These are phyloP conservation scores for Corythaixoides concolor DNA, from an alignment of 2,113 vertebrate genomes.

Conservation along the genomic window DNA sequence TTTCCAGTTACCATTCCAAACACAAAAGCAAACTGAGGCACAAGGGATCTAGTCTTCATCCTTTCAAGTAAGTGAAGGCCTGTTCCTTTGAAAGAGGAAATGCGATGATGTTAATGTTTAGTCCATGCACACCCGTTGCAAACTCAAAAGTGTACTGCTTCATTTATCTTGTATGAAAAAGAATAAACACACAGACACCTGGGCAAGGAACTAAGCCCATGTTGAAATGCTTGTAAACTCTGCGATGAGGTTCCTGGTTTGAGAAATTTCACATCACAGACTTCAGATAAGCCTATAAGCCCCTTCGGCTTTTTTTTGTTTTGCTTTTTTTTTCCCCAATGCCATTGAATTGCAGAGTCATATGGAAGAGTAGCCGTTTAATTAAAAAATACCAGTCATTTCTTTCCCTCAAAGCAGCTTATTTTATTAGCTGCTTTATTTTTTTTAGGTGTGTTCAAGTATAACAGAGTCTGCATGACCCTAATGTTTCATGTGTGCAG, in stretches of 20 bases:
- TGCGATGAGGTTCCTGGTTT: background rate
- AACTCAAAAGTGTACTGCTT: background rate
- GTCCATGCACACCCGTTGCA: background rate
- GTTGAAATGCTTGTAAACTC: background rate
- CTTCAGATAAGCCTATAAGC: background rate
- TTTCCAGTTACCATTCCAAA: conserved; percentile 80
- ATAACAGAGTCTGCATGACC: background rate
- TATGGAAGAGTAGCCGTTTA: background rate
- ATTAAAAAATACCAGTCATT: background rate
- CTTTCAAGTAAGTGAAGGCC: conserved; percentile 81
- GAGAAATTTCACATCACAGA: background rate
- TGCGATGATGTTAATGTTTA: background rate
- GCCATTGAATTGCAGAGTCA: background rate
- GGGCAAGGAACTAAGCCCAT: background rate
- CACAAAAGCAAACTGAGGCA: conserved; percentile 83
- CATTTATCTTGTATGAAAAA: background rate
- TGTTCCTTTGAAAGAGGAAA: background rate
- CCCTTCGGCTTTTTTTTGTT: background rate
- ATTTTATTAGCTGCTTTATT: background rate
- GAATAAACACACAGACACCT: background rate
- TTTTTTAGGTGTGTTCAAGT: background rate
- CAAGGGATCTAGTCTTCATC: conserved; percentile 76
- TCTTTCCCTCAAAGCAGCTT: background rate
- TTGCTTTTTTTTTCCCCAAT: no score
- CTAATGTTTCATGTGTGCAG: conserved; percentile 51